phyloP scores from a whole-genome alignment of 2,888 invertebrate species.

The Conops quadrifasciatus region DNA sequence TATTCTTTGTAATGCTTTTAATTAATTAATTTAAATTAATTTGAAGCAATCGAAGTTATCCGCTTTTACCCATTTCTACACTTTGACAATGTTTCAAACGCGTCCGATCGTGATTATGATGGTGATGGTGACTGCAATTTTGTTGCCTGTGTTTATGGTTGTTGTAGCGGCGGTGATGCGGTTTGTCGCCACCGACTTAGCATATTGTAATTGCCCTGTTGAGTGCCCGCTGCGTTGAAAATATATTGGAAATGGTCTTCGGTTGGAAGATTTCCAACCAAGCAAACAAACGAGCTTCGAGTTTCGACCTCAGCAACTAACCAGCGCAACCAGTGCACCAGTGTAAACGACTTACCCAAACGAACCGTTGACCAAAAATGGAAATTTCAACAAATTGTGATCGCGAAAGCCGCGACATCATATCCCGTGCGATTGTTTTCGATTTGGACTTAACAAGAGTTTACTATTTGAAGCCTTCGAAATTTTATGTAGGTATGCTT shows the following conservation, averaged over 20 bases:
- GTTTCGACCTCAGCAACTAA: constrained; percentile 24
- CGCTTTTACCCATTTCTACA: constrained; percentile 1
- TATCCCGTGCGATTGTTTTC: constrained; percentile 30
- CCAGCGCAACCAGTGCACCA: neutral
- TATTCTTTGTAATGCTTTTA: neutral
- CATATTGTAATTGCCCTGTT: constrained; percentile 41
- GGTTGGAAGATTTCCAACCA: constrained; percentile 18
- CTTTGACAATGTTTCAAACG: constrained; percentile 16
- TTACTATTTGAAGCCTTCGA: constrained; percentile 4
- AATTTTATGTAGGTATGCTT: constrained; percentile 27
- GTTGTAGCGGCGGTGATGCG: too few species aligned
- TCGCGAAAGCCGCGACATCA: constrained; percentile 31
- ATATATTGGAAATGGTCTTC: neutral
- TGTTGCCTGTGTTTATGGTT: too few species aligned
- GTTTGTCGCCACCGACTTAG: constrained; percentile 27
- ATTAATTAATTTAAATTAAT: too few species aligned
- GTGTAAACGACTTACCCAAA: neutral
- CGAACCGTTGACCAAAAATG: constrained; percentile 40
- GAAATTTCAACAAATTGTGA: constrained; percentile 43
- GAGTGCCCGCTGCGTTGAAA: constrained; percentile 20
- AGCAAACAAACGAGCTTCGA: constrained; percentile 31
- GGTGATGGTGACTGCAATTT: too few species aligned
- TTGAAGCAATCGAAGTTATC: constrained; percentile 1
- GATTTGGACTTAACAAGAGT: constrained; percentile 10
- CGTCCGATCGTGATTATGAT: neutral